Conservation (phyloP, 2,888 invertebrate species). For the Tenthredo notha region DNA sequence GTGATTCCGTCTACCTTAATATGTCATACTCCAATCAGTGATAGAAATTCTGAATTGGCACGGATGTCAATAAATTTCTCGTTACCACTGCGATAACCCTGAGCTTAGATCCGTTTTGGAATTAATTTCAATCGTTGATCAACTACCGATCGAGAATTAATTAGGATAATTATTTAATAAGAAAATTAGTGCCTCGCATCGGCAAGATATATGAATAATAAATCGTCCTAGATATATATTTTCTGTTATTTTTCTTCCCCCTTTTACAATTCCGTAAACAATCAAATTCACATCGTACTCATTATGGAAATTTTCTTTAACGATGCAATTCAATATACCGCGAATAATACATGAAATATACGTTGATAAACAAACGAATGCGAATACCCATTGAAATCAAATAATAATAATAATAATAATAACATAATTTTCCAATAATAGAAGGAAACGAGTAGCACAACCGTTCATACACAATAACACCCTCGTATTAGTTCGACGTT, state of each 20-base stretch:
- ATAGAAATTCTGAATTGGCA: slow-evolving; percentile 20
- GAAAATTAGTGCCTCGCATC: not conserved
- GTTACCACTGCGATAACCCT: not conserved
- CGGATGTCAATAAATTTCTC: slow-evolving; percentile 42
- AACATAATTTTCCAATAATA: slow-evolving; percentile 23
- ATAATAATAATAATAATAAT: slow-evolving; percentile 11
- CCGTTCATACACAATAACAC: not conserved
- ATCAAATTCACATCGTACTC: not conserved
- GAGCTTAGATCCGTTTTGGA: slow-evolving; percentile 26
- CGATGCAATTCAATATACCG: not conserved
- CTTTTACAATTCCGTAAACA: not conserved
- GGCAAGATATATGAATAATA: not conserved
- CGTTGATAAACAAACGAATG: slow-evolving; percentile 20
- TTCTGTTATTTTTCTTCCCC: not conserved
- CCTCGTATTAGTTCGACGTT: not conserved
- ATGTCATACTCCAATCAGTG: slow-evolving; percentile 9
- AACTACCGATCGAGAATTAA: not conserved
- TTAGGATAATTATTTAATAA: slow-evolving; percentile 7
- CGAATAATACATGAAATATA: not conserved
- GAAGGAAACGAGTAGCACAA: not conserved
- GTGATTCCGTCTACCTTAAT: not conserved
- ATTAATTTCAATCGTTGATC: slow-evolving; percentile 43
- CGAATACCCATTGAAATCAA: slow-evolving; percentile 6
- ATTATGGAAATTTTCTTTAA: slow-evolving; percentile 15
- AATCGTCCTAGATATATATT: not conserved